Evolutionary conservation across 2,888 invertebrate species (phyloP).

Genomic region (Melipona bicolor): DNA sequence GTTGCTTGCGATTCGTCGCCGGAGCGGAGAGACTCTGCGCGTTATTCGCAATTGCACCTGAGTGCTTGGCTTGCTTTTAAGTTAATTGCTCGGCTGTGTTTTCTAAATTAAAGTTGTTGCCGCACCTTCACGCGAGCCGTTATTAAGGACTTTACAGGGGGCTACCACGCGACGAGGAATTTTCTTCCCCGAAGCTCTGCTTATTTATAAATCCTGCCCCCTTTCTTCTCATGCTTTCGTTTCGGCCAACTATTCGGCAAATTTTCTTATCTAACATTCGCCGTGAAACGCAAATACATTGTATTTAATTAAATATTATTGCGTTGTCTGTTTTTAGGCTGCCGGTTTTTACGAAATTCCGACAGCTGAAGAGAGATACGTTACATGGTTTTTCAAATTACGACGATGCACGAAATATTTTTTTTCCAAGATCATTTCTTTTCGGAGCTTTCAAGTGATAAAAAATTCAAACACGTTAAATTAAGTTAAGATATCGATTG

Average conservation of each 20-base stretch:
- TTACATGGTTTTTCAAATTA: no score
- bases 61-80: slow-evolving; percentile 56
- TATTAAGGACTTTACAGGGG: slow-evolving; percentile 11
- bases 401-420: no score
- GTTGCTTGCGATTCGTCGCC: slow-evolving; percentile 33
- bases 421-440: no score
- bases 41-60: slow-evolving; percentile 52
- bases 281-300: background rate
- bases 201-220: background rate
- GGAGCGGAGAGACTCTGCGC: background rate
- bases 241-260: background rate
- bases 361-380: no score
- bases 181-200: background rate
- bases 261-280: background rate
- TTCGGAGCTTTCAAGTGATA: no score
- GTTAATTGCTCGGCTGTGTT: slow-evolving; percentile 57
- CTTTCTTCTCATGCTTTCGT: background rate
- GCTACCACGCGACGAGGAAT: slow-evolving; percentile 3
- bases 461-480: no score
- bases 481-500: no score
- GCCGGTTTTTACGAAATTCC: no score
- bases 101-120: slow-evolving; percentile 57
- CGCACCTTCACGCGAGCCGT: slow-evolving; percentile 2
- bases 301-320: background rate
- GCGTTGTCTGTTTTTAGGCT: background rate